A percentile compares a stretch with the other conserved stretches of the same genome.
Conservation (phyloP, 1,140 invertebrate genomes). For the Panulirus ornatus region DNA sequence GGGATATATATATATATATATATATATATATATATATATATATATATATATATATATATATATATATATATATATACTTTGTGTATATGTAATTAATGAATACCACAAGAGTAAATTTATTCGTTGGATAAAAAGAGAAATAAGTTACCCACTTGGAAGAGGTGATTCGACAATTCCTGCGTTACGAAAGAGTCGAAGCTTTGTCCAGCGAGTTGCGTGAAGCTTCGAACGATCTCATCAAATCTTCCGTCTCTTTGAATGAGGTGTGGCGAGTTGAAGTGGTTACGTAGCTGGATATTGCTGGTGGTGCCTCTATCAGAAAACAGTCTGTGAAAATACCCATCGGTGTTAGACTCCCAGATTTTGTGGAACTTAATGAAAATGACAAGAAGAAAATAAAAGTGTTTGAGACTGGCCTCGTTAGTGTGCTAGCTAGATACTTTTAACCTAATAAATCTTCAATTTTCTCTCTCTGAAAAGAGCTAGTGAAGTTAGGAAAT, state of each 20-base stretch:
- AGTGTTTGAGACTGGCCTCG: too few relatives aligned
- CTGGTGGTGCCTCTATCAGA: neutral
- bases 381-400: neutral
- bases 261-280: constrained; percentile 60
- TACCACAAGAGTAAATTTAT: neutral
- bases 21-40: too few relatives aligned
- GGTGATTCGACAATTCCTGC: constrained; percentile 74
- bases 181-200: constrained; percentile 71
- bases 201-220: constrained; percentile 52
- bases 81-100: neutral
- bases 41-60: neutral
- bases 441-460: neutral
- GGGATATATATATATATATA: too few relatives aligned
- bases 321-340: constrained; percentile 42
- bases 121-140: neutral
- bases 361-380: neutral
- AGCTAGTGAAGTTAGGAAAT: neutral
- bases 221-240: constrained; percentile 23
- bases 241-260: neutral
- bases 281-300: constrained; percentile 33
- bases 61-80: neutral
- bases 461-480: neutral
- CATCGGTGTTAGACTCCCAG: neutral
- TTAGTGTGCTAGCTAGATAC: neutral
- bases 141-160: constrained; percentile 71